Evolutionary conservation across 2,797 vertebrate species (phyloP), one percentile per base, ranked within the genome.

Genomic region (Ispidina lecontei): DNA sequence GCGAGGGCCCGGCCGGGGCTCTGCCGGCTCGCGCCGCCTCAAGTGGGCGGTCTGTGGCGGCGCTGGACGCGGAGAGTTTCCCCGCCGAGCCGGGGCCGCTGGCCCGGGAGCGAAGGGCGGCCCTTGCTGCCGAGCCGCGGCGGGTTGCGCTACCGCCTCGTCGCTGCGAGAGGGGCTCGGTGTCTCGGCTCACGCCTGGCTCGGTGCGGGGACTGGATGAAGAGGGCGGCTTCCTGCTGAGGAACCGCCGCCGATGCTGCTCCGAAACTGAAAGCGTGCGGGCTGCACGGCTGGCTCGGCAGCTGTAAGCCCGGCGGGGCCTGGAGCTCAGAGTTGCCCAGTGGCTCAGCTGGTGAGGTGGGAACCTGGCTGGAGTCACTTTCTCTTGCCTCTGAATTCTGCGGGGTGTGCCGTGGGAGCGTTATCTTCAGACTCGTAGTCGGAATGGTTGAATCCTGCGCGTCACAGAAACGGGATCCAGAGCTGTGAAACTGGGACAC

Each of bases 401-500:
- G 8, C 64, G 29, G 29, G 62, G 9, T 44, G 43, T 49, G 25
- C 63, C n/a, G 6, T 33, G 16, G n/a, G 17, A 35, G 44, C 64
- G 29, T 31, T 23, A 18, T 17, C 26, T 52, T 28, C 49, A 14
- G 15, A 17, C 15, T 10, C 21, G 49, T 17, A 17, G 26, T 28
- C 10, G 26, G 49, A 52, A 9, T n/a, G 15, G 43, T 14, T 67
- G 13, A 23, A 14, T 47, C 31, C 31, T 47, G 44, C 37, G 37
- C 13, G 13, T 37, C 5, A 37, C 37, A 21, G 14, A 31, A 22
- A 9, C 0, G 17, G 35, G 37, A 37, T 37, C 37, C 37, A 37
- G 14, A 7, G 1, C 33, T 31, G 11, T 10, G 35, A 39, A 17
- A 7, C 2, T 23, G n/a, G 10, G 9, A 13, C 3, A 1, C 16